A percentile compares a stretch with the other conserved stretches of the same genome.
Conservation (phyloP, 37 sponge, comb jelly and placozoan species). For the Chondrilla cf. caribensis region DNA sequence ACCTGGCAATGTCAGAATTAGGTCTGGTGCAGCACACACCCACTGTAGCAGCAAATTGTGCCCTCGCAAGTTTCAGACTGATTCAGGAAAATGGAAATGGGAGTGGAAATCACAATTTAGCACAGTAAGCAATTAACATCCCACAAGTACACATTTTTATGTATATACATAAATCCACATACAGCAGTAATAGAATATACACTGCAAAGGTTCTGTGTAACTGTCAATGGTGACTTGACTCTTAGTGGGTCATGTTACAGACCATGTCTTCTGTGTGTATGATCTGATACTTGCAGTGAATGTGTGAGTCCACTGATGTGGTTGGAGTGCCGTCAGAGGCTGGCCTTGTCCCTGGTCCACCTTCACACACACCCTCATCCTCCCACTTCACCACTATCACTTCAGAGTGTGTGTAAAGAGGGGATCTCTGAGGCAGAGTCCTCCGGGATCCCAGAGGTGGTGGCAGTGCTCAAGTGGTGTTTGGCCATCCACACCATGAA, state of each 20-base stretch:
- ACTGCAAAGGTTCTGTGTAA: not conserved
- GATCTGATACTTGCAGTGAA: no score
- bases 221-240: not conserved
- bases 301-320: not conserved
- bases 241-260: no score
- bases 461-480: not conserved
- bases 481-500: not conserved
- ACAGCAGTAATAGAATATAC: not conserved
- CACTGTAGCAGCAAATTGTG: conserved; percentile 27
- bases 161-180: not conserved
- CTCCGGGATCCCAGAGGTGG: not conserved
- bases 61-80: conserved; percentile 8
- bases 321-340: conserved; percentile 1
- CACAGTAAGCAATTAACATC: not conserved
- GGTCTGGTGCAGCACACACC: conserved; percentile 41
- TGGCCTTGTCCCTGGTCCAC: conserved; percentile 5
- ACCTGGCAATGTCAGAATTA: conserved; percentile 27
- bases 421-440: not conserved
- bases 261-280: no score
- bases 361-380: not conserved
- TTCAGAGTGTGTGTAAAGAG: not conserved
- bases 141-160: not conserved
- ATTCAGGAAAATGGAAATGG: not conserved
- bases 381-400: not conserved
- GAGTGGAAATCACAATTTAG: not conserved